phyloP scores from a whole-genome alignment of 2,888 invertebrate species.

The Erpobdella octoculata region DNA sequence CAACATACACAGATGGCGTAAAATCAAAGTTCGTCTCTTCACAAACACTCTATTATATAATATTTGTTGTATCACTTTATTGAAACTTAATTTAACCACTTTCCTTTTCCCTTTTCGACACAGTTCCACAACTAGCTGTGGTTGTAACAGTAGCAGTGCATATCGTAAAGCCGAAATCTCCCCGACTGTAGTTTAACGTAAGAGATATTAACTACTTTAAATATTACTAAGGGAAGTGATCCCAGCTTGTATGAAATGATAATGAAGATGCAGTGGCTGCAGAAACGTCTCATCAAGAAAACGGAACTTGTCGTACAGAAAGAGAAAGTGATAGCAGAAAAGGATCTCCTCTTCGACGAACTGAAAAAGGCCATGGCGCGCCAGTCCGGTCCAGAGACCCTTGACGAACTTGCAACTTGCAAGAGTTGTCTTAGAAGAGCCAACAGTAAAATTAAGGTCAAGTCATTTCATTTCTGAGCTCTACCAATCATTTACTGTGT shows the following conservation, averaged over 20 bases:
- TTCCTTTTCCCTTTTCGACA: too few species aligned
- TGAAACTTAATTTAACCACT: too few species aligned
- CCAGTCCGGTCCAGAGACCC: constrained; percentile 69
- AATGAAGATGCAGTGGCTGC: constrained; percentile 72
- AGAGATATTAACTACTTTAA: background rate
- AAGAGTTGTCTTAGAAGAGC: constrained; percentile 52
- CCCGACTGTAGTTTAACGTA: too few species aligned
- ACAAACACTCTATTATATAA: too few species aligned
- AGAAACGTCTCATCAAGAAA: constrained; percentile 66
- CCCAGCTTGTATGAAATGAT: constrained; percentile 72
- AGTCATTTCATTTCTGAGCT: background rate
- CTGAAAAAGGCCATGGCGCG: constrained; percentile 65
- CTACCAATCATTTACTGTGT: background rate
- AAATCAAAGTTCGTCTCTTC: constrained; percentile 62
- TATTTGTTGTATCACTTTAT: too few species aligned
- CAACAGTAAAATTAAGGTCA: constrained; percentile 33
- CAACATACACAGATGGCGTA: constrained; percentile 84
- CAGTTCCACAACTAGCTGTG: too few species aligned
- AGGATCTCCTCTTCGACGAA: constrained; percentile 64
- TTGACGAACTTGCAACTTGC: constrained; percentile 56
- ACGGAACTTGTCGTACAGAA: constrained; percentile 59
- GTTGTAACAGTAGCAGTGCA: too few species aligned
- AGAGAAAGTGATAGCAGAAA: constrained; percentile 63
- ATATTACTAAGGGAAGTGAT: constrained; percentile 63
- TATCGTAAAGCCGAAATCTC: too few species aligned